These are phyloP conservation scores for Rana temporaria DNA, from an alignment of 2,113 vertebrate species.

Conservation along the genomic window DNA sequence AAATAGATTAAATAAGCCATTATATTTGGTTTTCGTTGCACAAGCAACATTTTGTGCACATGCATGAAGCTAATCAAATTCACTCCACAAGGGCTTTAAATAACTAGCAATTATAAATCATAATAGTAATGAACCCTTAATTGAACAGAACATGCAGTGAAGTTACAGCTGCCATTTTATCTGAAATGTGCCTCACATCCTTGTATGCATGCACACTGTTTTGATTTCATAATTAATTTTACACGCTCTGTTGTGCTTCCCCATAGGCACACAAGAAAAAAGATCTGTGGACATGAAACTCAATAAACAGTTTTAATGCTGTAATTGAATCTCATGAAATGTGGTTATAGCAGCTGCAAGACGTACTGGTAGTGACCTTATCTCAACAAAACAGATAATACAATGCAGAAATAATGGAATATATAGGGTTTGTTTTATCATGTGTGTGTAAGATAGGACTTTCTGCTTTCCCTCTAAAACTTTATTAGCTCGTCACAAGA, in stretches of 20 bases:
- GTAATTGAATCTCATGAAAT: conserved; percentile 51
- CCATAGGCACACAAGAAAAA: conserved; percentile 17
- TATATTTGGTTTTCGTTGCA: too few species aligned
- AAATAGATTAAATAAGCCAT: too few species aligned
- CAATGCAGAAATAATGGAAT: conserved; percentile 15
- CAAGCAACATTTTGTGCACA: too few species aligned
- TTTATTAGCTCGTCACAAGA: conserved; percentile 41
- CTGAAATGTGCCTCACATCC: neutral
- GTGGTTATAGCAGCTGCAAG: conserved; percentile 31
- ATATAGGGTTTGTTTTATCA: conserved; percentile 34
- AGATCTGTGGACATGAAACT: conserved; percentile 34
- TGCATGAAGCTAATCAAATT: too few species aligned
- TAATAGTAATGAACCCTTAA: neutral
- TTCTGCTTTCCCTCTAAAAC: neutral
- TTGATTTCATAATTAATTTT: conserved; percentile 24
- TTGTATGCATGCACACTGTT: conserved; percentile 17
- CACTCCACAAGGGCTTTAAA: neutral
- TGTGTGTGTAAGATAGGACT: conserved; percentile 10
- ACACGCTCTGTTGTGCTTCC: conserved; percentile 15
- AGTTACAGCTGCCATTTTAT: neutral
- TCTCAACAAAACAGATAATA: conserved; percentile 44
- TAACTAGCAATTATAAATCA: neutral
- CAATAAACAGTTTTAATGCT: conserved; percentile 43
- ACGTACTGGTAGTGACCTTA: conserved; percentile 38
- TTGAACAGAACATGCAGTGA: neutral